A percentile compares a stretch with the other conserved stretches of the same genome.
Conservation (phyloP, 2,888 invertebrate species). For the Tridacna crocea region DNA sequence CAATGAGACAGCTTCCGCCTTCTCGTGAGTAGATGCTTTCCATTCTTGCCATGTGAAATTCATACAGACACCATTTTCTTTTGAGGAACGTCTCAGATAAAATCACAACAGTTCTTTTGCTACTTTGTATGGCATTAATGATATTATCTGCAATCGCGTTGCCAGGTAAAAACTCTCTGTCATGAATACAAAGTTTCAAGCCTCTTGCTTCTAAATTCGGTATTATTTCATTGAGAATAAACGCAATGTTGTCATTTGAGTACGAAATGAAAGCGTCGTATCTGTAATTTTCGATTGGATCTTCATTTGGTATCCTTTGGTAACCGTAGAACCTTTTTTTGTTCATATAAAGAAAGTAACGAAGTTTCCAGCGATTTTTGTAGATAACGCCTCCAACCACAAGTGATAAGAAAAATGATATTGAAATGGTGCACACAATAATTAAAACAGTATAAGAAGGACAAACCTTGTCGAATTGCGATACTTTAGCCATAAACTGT, state of each 20-base stretch:
- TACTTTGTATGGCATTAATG: no score
- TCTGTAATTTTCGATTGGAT: slow-evolving; percentile 3
- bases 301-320: neutral
- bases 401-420: slow-evolving; percentile 34
- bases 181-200: no score
- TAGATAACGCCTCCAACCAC: slow-evolving; percentile 43
- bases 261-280: no score
- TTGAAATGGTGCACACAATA: neutral
- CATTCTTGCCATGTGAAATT: slow-evolving; percentile 66
- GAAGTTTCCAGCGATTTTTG: slow-evolving; percentile 57
- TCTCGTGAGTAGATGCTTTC: slow-evolving; percentile 62
- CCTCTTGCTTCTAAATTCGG: no score
- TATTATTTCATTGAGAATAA: no score
- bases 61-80: slow-evolving; percentile 50
- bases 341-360: no score
- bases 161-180: no score
- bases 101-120: neutral
- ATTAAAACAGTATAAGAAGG: neutral
- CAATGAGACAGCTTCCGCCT: no score
- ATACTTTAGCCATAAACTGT: neutral
- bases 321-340: slow-evolving; percentile 1
- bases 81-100: neutral
- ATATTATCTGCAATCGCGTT: no score
- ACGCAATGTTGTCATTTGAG: no score
- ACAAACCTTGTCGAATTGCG: no score